phyloP scores from a whole-genome alignment of 2,797 vertebrate species.

The Parauchenoglanis punctatus region DNA sequence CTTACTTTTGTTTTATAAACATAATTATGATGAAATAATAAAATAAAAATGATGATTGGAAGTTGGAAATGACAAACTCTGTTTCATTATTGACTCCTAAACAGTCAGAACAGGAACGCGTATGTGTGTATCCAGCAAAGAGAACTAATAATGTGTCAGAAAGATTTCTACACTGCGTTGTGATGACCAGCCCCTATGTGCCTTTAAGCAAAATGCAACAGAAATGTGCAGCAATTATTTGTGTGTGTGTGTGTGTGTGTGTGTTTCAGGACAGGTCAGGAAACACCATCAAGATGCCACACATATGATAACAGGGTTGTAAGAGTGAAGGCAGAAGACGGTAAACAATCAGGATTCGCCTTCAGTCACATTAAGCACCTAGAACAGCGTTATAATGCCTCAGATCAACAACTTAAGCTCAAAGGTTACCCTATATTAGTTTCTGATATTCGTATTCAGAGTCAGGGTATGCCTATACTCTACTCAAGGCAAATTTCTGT shows the following conservation, averaged over 20 bases:
- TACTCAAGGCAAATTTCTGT: background rate
- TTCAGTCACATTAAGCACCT: constrained; percentile 16
- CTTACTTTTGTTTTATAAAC: too few species aligned
- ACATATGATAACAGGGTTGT: constrained; percentile 33
- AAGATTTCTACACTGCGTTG: constrained; percentile 63
- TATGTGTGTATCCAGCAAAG: constrained; percentile 37
- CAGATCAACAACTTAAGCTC: background rate
- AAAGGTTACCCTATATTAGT: background rate
- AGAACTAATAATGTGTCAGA: constrained; percentile 69
- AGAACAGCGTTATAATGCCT: background rate
- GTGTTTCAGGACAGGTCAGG: background rate
- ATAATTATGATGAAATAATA: too few species aligned
- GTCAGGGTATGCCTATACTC: background rate
- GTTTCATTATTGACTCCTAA: background rate
- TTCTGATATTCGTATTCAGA: background rate
- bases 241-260: constrained; percentile 31
- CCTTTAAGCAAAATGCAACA: constrained; percentile 53
- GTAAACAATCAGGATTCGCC: constrained; percentile 46
- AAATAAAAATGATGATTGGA: too few species aligned
- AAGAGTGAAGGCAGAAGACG: constrained; percentile 19
- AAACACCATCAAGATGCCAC: constrained; percentile 42
- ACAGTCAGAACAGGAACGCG: background rate
- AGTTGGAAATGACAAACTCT: too few species aligned
- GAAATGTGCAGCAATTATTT: constrained; percentile 5
- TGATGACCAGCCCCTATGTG: constrained; percentile 59